phyloP scores from a whole-genome alignment of 1,140 invertebrate species.

The Lepeophtheirus salmonis region DNA sequence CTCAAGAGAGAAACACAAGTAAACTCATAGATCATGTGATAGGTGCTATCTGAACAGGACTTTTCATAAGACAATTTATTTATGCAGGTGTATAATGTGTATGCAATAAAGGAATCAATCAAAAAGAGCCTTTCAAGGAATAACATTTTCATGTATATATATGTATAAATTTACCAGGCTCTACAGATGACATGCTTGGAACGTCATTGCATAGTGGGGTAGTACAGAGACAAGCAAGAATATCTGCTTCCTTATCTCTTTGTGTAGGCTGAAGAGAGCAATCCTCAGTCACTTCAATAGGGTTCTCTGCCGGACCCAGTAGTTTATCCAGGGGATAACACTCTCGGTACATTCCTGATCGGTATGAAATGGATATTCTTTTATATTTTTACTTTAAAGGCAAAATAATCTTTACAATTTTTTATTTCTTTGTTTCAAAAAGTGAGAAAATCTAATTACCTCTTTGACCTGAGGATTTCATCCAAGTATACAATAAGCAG shows the following conservation, averaged over 20 bases:
- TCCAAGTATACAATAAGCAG: conserved; percentile 17
- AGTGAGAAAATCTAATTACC: background rate
- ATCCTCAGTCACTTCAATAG: conserved; percentile 5
- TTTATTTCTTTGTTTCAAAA: no score
- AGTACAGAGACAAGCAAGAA: conserved; percentile 10
- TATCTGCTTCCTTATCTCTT: background rate
- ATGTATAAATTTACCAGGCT: background rate
- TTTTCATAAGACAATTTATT: no score
- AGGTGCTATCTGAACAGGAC: no score
- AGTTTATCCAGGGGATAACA: background rate
- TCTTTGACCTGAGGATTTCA: conserved; percentile 11
- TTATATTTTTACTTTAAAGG: background rate
- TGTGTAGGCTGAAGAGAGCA: conserved; percentile 8
- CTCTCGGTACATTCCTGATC: conserved; percentile 5
- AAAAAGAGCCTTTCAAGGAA: no score
- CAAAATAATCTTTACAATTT: no score
- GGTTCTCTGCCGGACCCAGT: background rate
- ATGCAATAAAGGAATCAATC: no score
- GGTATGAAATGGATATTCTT: background rate
- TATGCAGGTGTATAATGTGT: no score
- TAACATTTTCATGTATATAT: no score
- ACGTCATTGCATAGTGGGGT: conserved; percentile 7
- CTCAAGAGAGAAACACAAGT: no score
- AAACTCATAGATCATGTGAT: no score
- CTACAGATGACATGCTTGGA: background rate